phyloP scores from a whole-genome alignment of 2,888 invertebrate species.

The Spodoptera exigua region DNA sequence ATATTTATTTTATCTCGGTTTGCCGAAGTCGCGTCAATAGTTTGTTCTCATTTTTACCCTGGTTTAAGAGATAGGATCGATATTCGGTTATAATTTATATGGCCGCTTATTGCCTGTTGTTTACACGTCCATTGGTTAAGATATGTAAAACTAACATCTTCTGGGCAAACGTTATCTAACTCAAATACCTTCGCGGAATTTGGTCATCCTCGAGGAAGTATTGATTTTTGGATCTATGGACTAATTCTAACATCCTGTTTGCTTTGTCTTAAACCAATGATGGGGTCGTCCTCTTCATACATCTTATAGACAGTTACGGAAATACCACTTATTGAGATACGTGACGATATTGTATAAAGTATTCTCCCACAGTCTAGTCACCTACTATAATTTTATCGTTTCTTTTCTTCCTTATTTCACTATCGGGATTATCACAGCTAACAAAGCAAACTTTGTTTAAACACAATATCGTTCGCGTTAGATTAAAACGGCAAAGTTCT shows the following conservation, averaged over 20 bases:
- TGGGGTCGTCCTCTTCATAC: constrained; percentile 51
- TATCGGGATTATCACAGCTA: constrained; percentile 67
- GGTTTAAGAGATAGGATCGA: constrained; percentile 83
- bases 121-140: constrained; percentile 74
- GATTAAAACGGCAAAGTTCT: constrained; percentile 62
- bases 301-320: constrained; percentile 45
- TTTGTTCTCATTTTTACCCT: constrained; percentile 85
- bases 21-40: constrained; percentile 88
- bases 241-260: constrained; percentile 75
- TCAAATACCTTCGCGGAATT: constrained; percentile 85
- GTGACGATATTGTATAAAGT: constrained; percentile 34
- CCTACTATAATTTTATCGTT: constrained; percentile 48
- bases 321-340: constrained; percentile 33
- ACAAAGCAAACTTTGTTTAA: constrained; percentile 66
- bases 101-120: constrained; percentile 76
- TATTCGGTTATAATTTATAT: constrained; percentile 85
- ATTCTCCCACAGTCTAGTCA: constrained; percentile 43
- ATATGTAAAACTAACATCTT: constrained; percentile 85
- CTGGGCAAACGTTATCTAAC: constrained; percentile 82
- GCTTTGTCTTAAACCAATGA: constrained; percentile 64
- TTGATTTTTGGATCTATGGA: constrained; percentile 77
- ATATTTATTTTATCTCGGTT: constrained; percentile 89
- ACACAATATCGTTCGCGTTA: constrained; percentile 60
- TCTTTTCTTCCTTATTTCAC: constrained; percentile 45
- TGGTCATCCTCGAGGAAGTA: constrained; percentile 72